Conservation (phyloP, 2,113 vertebrate species). For the Cyanistes caeruleus region DNA sequence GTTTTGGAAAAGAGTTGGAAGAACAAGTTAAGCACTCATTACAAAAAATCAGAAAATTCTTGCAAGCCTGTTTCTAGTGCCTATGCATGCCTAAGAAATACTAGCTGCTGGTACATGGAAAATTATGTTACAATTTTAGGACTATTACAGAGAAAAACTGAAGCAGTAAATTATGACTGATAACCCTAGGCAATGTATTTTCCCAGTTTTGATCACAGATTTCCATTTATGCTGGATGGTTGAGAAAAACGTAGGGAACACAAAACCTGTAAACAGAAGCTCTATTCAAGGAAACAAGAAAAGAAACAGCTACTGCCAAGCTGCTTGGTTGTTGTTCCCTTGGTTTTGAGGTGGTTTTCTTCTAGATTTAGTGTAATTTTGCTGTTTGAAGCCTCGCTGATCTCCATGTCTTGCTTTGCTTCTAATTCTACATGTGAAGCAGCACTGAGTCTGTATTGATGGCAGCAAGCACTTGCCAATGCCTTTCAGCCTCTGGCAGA, state of each 20-base stretch:
- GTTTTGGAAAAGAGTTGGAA: not conserved
- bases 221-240: not conserved
- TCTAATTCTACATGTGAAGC: constrained; percentile 77
- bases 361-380: not conserved
- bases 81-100: not conserved
- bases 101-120: not conserved
- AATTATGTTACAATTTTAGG: not conserved
- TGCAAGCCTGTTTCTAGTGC: constrained; percentile 14
- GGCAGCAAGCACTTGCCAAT: constrained; percentile 85
- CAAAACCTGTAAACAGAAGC: constrained; percentile 14
- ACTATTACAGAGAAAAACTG: not conserved
- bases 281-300: not conserved
- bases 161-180: not conserved
- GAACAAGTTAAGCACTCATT: not conserved
- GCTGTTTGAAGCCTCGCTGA: not conserved
- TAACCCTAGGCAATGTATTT: not conserved
- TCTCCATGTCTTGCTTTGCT: constrained; percentile 26
- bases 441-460: constrained; percentile 87
- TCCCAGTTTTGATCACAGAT: not conserved
- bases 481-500: constrained; percentile 88
- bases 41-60: not conserved
- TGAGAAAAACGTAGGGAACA: not conserved
- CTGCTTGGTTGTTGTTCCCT: not conserved
- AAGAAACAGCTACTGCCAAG: not conserved
- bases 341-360: constrained; percentile 14